Evolutionary conservation across 2,113 vertebrate species (phyloP).

Genomic region (Leptodactylus fuscus): DNA sequence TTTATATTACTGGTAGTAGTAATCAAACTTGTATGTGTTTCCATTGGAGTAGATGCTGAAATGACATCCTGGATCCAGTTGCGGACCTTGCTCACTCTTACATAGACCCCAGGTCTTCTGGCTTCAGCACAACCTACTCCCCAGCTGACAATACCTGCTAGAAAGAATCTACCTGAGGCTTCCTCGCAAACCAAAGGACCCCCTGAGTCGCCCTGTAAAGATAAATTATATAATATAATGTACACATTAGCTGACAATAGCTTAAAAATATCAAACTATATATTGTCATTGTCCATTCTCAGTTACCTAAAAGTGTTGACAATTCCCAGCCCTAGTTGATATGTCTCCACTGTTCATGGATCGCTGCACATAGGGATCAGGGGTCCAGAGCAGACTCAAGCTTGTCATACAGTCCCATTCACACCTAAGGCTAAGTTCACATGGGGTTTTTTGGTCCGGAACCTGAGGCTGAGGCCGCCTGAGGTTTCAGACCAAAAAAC

Average conservation of each 20-base stretch:
- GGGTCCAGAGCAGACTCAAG: conserved; percentile 29
- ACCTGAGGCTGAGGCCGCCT: too few species aligned
- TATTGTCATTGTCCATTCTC: neutral
- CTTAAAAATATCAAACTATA: neutral
- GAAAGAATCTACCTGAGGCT: conserved; percentile 87
- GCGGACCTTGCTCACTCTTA: conserved; percentile 83
- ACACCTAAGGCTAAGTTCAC: too few species aligned
- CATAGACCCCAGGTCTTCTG: conserved; percentile 88
- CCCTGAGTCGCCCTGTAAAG: conserved; percentile 91
- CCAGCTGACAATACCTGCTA: conserved; percentile 96
- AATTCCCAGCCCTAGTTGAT: neutral
- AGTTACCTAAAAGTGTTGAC: neutral
- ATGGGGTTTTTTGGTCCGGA: too few species aligned
- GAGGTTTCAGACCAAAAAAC: too few species aligned
- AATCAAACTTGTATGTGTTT: neutral
- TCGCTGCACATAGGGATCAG: conserved; percentile 27
- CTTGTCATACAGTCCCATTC: conserved; percentile 48
- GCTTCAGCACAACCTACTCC: conserved; percentile 90
- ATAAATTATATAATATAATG: neutral
- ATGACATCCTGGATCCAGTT: conserved; percentile 85
- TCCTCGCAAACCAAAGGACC: conserved; percentile 93
- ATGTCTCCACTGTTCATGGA: conserved; percentile 15
- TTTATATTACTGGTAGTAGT: neutral
- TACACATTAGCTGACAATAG: neutral
- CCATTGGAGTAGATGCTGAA: neutral